phyloP scores from a whole-genome alignment of 2,888 invertebrate species.

The Crematogaster levior region DNA sequence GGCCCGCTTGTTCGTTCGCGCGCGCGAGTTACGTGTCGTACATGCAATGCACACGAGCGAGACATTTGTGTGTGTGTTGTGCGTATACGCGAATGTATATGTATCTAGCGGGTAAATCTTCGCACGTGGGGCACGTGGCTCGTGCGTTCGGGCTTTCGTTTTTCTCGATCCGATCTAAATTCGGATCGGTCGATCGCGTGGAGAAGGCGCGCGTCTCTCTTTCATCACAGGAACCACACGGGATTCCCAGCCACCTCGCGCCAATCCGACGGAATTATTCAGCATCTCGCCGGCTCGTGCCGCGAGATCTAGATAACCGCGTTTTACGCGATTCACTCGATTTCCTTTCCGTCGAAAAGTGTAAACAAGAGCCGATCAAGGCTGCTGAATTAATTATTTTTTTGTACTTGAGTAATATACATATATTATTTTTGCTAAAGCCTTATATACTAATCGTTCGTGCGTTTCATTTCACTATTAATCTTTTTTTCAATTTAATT shows the following conservation, averaged over 20 bases:
- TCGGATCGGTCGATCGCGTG: conserved; percentile 76
- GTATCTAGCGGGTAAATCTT: conserved; percentile 62
- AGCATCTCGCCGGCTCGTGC: conserved; percentile 61
- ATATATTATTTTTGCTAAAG: no score
- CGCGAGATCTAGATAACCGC: conserved; percentile 63
- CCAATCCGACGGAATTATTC: conserved; percentile 72
- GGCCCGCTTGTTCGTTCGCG: conserved; percentile 63
- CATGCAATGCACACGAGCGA: not conserved
- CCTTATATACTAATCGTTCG: no score
- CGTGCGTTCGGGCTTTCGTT: conserved; percentile 66
- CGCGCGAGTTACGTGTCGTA: conserved; percentile 14
- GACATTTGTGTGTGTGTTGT: not conserved
- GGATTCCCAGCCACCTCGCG: conserved; percentile 25
- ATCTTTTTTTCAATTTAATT: no score
- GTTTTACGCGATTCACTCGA: conserved; percentile 52
- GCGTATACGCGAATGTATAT: not conserved
- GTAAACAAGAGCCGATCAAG: not conserved
- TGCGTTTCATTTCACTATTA: no score
- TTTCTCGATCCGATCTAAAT: conserved; percentile 81
- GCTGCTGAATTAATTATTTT: not conserved
- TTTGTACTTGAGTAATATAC: not conserved
- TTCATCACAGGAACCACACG: conserved; percentile 51
- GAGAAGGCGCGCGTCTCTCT: conserved; percentile 67
- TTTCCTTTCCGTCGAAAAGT: conserved; percentile 38
- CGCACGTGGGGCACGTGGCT: conserved; percentile 72